A percentile compares a stretch with the other conserved stretches of the same genome.
Evolutionary conservation across 2,797 vertebrate genomes (phyloP).

Genomic region (Austrolebias charrua): DNA sequence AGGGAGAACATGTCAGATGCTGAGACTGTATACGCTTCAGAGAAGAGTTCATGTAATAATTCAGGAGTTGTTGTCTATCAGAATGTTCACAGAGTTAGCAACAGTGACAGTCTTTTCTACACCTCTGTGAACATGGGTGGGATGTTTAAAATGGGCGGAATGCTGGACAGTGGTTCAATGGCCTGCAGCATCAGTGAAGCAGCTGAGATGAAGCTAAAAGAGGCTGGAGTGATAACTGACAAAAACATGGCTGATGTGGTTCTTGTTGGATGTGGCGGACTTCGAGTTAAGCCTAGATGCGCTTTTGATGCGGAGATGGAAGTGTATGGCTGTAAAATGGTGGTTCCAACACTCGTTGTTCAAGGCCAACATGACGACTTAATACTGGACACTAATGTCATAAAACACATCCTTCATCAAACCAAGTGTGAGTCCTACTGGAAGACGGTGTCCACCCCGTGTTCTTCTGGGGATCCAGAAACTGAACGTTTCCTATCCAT

Average conservation of each 20-base stretch:
- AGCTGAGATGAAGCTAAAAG: neutral
- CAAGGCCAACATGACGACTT: too few species aligned
- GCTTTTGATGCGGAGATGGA: too few species aligned
- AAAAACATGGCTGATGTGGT: neutral
- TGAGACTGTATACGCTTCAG: constrained; percentile 6
- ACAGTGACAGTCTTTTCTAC: constrained; percentile 26
- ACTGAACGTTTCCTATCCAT: too few species aligned
- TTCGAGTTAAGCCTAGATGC: too few species aligned
- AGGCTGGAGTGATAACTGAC: neutral
- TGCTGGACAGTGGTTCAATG: constrained; percentile 35
- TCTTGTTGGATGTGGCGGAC: neutral
- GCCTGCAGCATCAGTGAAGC: constrained; percentile 16
- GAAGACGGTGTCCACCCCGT: too few species aligned
- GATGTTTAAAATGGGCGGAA: neutral
- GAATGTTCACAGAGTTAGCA: constrained; percentile 17
- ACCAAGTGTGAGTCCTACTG: too few species aligned
- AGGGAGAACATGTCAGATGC: constrained; percentile 9
- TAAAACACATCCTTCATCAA: too few species aligned
- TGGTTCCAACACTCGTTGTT: too few species aligned
- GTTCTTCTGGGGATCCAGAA: too few species aligned
- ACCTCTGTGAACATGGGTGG: neutral
- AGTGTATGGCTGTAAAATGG: too few species aligned
- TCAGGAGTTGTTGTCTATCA: constrained; percentile 14
- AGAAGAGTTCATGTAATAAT: neutral
- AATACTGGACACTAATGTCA: too few species aligned